Evolutionary conservation across 92 coral and sea anemone genomes (phyloP).

Genomic region (Siderastrea radians): DNA sequence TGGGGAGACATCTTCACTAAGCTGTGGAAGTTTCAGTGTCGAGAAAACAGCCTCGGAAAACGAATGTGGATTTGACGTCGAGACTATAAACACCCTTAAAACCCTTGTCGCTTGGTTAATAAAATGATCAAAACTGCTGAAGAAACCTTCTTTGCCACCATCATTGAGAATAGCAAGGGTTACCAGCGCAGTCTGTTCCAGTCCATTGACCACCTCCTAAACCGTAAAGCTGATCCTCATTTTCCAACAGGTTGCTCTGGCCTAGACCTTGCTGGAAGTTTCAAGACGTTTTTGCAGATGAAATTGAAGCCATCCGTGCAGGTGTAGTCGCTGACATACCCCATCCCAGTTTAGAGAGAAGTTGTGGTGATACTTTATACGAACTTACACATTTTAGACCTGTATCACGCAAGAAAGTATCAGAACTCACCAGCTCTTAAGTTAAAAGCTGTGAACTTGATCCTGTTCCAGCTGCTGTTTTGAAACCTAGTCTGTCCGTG

Average conservation of each 20-base stretch:
- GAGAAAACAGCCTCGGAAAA: neutral
- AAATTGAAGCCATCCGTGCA: neutral
- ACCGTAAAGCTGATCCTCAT: constrained; percentile 14
- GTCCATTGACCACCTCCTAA: neutral
- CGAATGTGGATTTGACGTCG: neutral
- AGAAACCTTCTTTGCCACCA: constrained; percentile 26
- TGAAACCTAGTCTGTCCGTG: constrained; percentile 12
- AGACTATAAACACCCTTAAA: neutral
- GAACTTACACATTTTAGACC: neutral
- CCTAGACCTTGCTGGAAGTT: neutral
- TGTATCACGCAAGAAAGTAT: neutral
- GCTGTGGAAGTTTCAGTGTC: neutral
- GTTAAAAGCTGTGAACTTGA: neutral
- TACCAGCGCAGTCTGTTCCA: neutral
- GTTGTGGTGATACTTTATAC: neutral
- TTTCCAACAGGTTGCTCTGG: neutral
- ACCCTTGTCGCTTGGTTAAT: neutral
- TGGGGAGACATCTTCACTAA: neutral
- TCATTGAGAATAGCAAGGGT: neutral
- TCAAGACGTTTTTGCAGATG: neutral
- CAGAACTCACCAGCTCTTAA: neutral
- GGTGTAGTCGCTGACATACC: neutral
- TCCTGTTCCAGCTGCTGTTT: neutral
- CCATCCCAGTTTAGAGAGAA: neutral
- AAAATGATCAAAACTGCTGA: constrained; percentile 20